A percentile compares a stretch with the other conserved stretches of the same genome.
Evolutionary conservation across 2,888 invertebrate genomes (phyloP).

Genomic region (Lepidocyrtoides sp.): DNA sequence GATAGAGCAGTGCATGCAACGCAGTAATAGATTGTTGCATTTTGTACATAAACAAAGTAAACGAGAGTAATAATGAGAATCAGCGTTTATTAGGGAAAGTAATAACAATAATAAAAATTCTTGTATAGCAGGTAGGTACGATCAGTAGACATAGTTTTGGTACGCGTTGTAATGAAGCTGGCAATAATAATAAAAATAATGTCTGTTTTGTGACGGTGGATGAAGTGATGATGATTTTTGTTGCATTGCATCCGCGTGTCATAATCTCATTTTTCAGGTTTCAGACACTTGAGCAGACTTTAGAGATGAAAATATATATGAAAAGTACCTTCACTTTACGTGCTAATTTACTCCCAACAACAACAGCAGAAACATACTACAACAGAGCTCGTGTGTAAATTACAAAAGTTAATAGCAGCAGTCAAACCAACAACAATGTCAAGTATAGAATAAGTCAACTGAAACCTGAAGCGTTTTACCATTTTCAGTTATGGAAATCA

Average conservation of each 20-base stretch:
- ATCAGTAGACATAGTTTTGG: neutral
- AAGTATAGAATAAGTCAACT: conserved; percentile 29
- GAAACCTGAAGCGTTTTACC: conserved; percentile 2
- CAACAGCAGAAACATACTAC: neutral
- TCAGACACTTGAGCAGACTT: too few relatives aligned
- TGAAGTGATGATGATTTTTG: neutral
- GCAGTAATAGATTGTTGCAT: conserved; percentile 1
- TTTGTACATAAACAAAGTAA: neutral
- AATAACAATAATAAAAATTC: conserved; percentile 49
- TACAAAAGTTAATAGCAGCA: neutral
- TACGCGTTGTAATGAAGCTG: neutral
- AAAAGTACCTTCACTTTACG: conserved; percentile 17
- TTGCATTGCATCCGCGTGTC: conserved; percentile 71
- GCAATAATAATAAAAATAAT: neutral
- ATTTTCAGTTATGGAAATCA: conserved; percentile 70
- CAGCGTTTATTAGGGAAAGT: conserved; percentile 56
- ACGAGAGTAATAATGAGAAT: conserved; percentile 52
- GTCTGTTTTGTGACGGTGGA: conserved; percentile 1
- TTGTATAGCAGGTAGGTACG: neutral
- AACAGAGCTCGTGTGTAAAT: neutral
- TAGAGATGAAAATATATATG: conserved; percentile 6
- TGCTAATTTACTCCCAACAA: neutral
- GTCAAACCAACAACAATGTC: conserved; percentile 7
- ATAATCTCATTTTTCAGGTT: conserved; percentile 55
- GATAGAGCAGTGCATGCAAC: too few relatives aligned